phyloP scores from a whole-genome alignment of 1,140 invertebrate genomes.

The Spodoptera frugiperda region DNA sequence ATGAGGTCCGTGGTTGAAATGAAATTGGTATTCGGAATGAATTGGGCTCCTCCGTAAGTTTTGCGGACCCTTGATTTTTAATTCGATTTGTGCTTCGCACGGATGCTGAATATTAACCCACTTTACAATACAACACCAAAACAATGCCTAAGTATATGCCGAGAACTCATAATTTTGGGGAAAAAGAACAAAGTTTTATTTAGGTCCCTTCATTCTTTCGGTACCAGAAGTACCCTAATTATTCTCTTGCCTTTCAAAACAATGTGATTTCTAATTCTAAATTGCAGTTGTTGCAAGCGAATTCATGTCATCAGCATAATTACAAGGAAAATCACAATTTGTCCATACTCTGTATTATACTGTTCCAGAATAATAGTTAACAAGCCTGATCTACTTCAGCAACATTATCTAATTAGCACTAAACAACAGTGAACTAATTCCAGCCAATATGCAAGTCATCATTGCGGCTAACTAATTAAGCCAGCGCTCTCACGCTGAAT shows the following conservation, averaged over 20 bases:
- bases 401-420: neutral
- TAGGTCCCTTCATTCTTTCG: too few species aligned
- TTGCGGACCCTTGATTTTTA: constrained; percentile 65
- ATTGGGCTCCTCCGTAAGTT: constrained; percentile 68
- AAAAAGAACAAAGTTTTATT: too few species aligned
- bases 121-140: constrained; percentile 18
- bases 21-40: constrained; percentile 83
- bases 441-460: constrained; percentile 22
- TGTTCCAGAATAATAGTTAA: too few species aligned
- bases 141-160: constrained; percentile 5
- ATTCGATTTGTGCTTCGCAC: constrained; percentile 67
- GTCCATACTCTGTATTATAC: too few species aligned
- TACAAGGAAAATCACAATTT: too few species aligned
- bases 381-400: neutral
- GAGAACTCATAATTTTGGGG: neutral
- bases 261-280: too few species aligned
- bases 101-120: constrained; percentile 63
- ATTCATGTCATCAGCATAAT: too few species aligned
- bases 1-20: constrained; percentile 80
- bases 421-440: constrained; percentile 6
- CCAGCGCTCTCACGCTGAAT: constrained; percentile 13
- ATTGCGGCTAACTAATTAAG: constrained; percentile 19
- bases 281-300: too few species aligned
- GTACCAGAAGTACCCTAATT: too few species aligned
- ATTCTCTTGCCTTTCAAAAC: too few species aligned